A percentile compares a stretch with the other conserved stretches of the same genome.
phyloP scores from a whole-genome alignment of 2,888 invertebrate genomes.

The Xestoiulus laeticollis region DNA sequence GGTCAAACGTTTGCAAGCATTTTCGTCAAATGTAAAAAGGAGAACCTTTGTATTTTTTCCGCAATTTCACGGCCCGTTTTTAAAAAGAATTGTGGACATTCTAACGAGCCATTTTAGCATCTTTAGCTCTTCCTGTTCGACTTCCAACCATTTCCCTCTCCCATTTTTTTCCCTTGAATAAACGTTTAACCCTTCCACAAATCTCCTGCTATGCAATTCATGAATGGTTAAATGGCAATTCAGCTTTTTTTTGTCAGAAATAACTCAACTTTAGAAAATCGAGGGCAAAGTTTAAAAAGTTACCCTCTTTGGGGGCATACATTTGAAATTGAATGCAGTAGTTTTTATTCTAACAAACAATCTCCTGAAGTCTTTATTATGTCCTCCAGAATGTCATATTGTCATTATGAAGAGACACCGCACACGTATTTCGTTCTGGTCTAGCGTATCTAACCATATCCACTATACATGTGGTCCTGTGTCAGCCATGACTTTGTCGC shows the following conservation, averaged over 20 bases:
- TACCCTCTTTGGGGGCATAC: slow-evolving; percentile 18
- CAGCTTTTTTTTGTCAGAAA: slow-evolving; percentile 18
- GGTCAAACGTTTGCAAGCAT: background rate
- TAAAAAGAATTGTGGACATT: background rate
- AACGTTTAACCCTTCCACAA: background rate
- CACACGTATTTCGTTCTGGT: background rate
- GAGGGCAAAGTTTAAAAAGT: slow-evolving; percentile 13
- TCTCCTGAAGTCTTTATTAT: slow-evolving; percentile 12
- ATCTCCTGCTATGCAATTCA: background rate
- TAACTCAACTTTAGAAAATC: slow-evolving; percentile 29
- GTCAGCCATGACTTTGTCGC: background rate
- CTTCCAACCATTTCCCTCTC: background rate
- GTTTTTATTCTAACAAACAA: background rate
- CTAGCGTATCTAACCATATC: background rate
- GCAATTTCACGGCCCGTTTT: slow-evolving; percentile 32
- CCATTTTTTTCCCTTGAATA: background rate
- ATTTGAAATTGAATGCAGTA: background rate
- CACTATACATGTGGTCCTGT: background rate
- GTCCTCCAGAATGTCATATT: background rate
- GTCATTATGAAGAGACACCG: background rate
- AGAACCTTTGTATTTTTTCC: background rate
- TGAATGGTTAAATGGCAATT: slow-evolving; percentile 10
- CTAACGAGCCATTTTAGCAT: background rate
- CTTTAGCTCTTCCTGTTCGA: background rate
- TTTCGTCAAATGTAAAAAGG: background rate